Conservation (phyloP, 1,140 invertebrate genomes). For the Drosophila micromelanica region DNA sequence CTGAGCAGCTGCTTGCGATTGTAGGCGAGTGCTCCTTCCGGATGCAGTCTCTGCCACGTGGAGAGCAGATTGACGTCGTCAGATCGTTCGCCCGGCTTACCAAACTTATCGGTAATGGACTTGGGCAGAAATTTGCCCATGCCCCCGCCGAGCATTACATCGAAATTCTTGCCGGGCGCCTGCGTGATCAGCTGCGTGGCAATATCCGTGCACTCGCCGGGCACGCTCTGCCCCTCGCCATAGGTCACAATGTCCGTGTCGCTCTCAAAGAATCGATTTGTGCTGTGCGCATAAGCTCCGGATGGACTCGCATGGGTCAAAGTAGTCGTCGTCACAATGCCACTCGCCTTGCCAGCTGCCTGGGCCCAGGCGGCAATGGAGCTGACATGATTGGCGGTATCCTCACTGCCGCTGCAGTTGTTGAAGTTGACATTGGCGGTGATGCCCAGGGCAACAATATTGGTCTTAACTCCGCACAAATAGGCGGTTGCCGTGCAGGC, state of each 20-base stretch:
- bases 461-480: constrained; percentile 90
- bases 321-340: constrained; percentile 81
- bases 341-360: constrained; percentile 87
- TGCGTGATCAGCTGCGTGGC: constrained; percentile 88
- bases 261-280: constrained; percentile 91
- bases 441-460: constrained; percentile 88
- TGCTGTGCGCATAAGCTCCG: constrained; percentile 85
- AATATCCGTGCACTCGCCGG: constrained; percentile 85
- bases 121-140: constrained; percentile 86
- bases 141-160: constrained; percentile 90
- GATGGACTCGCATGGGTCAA: constrained; percentile 83
- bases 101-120: constrained; percentile 84
- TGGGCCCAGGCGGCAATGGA: constrained; percentile 94
- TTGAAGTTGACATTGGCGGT: constrained; percentile 86
- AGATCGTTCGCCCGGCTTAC: constrained; percentile 85
- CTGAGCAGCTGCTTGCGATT: constrained; percentile 85
- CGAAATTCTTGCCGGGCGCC: constrained; percentile 85
- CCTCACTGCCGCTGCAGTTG: constrained; percentile 89
- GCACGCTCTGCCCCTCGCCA: constrained; percentile 57
- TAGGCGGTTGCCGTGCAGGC: constrained; percentile 90
- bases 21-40: constrained; percentile 86
- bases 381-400: constrained; percentile 85
- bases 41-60: constrained; percentile 84
- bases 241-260: constrained; percentile 86
- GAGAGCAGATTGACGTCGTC: constrained; percentile 85